These are phyloP conservation scores for Scolopax mira DNA, from an alignment of 2,113 vertebrate species.

Conservation along the genomic window DNA sequence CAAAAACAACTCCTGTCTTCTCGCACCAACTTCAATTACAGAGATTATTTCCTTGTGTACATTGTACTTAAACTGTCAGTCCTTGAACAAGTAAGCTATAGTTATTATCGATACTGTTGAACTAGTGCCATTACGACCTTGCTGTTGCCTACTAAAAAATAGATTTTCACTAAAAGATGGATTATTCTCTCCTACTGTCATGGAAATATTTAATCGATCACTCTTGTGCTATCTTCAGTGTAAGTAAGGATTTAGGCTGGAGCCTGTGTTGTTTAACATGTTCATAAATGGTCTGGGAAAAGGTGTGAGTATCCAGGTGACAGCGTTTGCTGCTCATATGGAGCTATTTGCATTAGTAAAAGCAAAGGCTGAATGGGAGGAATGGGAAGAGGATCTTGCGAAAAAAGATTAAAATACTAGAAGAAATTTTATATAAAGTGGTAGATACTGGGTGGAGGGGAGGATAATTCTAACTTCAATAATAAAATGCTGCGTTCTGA, in stretches of 20 bases:
- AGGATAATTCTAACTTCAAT: neutral
- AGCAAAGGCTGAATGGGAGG: neutral
- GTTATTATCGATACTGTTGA: neutral
- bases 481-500: neutral
- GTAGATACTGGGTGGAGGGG: neutral
- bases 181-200: neutral
- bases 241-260: neutral
- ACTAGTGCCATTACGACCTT: neutral
- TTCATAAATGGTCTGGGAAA: neutral
- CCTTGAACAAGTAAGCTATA: neutral
- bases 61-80: neutral
- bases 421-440: neutral
- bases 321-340: neutral
- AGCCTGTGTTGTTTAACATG: neutral
- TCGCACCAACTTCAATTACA: neutral
- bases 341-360: neutral
- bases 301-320: neutral
- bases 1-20: neutral
- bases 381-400: neutral
- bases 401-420: neutral
- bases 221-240: neutral
- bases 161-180: neutral
- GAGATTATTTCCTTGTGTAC: neutral
- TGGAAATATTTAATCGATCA: neutral
- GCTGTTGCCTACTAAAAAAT: neutral